Evolutionary conservation across 2,888 invertebrate species (phyloP).

Genomic region (Nudaria mundana): DNA sequence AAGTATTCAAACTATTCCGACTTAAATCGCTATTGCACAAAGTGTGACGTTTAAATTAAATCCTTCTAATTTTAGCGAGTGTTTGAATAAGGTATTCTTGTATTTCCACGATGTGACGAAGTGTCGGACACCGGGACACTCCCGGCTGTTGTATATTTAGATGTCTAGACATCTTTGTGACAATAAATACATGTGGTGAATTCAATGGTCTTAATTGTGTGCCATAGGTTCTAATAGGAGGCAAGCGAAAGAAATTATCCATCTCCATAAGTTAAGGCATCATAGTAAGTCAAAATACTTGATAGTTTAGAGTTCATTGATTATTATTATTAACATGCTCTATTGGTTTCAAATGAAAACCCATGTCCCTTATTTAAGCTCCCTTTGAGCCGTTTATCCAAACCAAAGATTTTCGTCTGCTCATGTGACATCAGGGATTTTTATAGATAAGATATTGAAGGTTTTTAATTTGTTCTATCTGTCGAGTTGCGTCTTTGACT

Average conservation of each 20-base stretch:
- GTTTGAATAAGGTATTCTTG: constrained; percentile 37
- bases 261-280: no score
- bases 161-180: constrained; percentile 34
- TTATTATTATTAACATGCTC: no score
- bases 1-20: constrained; percentile 13
- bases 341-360: no score
- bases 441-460: no score
- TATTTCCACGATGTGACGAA: constrained; percentile 24
- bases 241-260: constrained; percentile 1
- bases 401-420: no score
- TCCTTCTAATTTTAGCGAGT: constrained; percentile 37
- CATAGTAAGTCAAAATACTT: no score
- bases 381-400: no score
- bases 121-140: constrained; percentile 13
- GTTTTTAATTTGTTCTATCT: no score
- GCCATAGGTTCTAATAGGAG: neutral
- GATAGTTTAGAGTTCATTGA: no score
- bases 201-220: constrained; percentile 13
- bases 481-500: no score
- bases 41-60: constrained; percentile 28
- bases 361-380: no score
- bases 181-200: constrained; percentile 35
- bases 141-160: constrained; percentile 26
- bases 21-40: constrained; percentile 23
- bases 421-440: no score